Base-by-base conservation (phyloP, 2,888 invertebrate species). In the Hylaea fasciaria region DNA sequence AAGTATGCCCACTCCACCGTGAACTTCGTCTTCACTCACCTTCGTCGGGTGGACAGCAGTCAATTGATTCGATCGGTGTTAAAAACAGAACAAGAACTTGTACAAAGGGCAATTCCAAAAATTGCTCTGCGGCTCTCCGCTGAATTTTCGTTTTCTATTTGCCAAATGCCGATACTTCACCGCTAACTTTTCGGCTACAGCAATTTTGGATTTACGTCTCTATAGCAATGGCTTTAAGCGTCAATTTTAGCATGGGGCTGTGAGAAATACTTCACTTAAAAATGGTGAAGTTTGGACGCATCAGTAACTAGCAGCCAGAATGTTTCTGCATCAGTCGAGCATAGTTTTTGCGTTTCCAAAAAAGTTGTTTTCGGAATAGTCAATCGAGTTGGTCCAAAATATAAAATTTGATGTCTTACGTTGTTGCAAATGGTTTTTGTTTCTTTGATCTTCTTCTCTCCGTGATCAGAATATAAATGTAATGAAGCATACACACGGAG, bases 91-190 rank as follows among this genome's bases (percentile, higher is more conserved):
- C 47, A 22, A 22, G 32, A 59, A 44, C 12, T n/a, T 43, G 46
- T 50, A 60, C 55, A 41, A 55, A 56, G 43, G 61, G 51, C 58
- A 57, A 66, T 65, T 62, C 61, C 48, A 50, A 62, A 68, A 66
- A 62, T 62, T 66, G 57, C 57, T 62, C 54, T 65, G 63, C 56
- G 57, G 66, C 49, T 50, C 50, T 57, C 57, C 64, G 40, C 55
- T 32, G 39, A 62, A 44, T 52, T 48, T 65, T 62, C 52, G 40
- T 65, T 63, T 59, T 65, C 63, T 65, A 64, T 66, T 69, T 64
- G 57, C 39, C 37, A 44, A 66, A 63, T 59, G 63, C 55, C 61
- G 58, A 65, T 65, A 69, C 65, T 54, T 59, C 55, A 61, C 52
- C 51, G 54, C 47, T 47, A 62, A 62, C 63, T 65, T 62, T 64